Evolutionary conservation across 2,113 vertebrate genomes (phyloP).

Genomic region (Sterrhoptilus dennistouni): DNA sequence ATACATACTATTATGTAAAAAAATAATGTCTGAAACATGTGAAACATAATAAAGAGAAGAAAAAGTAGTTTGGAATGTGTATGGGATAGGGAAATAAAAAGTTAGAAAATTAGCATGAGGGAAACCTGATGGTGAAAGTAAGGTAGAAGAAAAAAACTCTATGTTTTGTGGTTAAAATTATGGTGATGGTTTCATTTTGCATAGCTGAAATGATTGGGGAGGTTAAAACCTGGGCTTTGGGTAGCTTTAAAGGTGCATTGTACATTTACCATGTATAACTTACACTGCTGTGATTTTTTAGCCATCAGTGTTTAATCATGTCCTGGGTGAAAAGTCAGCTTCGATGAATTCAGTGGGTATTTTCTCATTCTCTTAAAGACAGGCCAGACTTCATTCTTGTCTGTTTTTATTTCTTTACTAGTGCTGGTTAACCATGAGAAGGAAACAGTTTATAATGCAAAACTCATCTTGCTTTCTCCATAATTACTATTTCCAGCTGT

Average conservation of each 20-base stretch:
- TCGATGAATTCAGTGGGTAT: background rate
- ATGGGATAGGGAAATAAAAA: background rate
- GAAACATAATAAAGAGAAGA: background rate
- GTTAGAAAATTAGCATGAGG: background rate
- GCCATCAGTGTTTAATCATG: background rate
- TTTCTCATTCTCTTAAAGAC: background rate
- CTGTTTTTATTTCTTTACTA: background rate
- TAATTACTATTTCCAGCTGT: background rate
- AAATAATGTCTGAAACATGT: background rate
- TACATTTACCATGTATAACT: background rate
- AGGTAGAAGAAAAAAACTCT: background rate
- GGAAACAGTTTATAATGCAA: background rate
- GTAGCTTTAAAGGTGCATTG: background rate
- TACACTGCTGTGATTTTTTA: background rate
- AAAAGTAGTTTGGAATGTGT: background rate
- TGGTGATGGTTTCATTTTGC: background rate
- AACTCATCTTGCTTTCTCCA: background rate
- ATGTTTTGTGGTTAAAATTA: background rate
- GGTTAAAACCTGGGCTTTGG: background rate
- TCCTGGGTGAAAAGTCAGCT: background rate
- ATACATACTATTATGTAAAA: background rate
- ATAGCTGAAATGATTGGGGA: background rate
- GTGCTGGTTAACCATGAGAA: background rate
- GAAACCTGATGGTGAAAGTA: background rate
- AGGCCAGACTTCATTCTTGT: background rate